A percentile compares a stretch with the other conserved stretches of the same genome.
These are phyloP conservation scores for Sarotherodon lohbergeri DNA, from an alignment of 2,113 vertebrate species.

Conservation along the genomic window DNA sequence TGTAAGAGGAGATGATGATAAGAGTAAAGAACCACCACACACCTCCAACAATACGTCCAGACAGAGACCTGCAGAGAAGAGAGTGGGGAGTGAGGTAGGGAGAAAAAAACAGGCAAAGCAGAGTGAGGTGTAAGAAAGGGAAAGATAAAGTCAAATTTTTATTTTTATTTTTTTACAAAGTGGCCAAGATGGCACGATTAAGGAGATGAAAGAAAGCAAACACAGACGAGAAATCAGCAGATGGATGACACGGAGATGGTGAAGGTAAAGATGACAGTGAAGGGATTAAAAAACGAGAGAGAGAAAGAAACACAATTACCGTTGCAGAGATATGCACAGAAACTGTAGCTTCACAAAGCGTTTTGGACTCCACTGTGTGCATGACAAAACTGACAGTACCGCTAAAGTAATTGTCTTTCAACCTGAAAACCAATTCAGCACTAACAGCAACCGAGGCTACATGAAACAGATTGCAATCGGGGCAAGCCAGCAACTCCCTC, in stretches of 20 bases:
- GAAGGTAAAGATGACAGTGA: neutral
- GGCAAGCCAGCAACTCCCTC: neutral
- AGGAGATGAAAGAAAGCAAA: neutral
- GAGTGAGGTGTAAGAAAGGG: neutral
- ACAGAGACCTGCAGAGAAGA: constrained; percentile 85
- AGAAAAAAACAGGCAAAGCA: neutral
- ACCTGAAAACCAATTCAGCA: constrained; percentile 28
- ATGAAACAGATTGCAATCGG: constrained; percentile 45
- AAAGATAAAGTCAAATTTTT: neutral
- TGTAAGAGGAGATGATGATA: constrained; percentile 99
- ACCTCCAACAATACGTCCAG: constrained; percentile 96
- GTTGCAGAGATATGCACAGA: neutral
- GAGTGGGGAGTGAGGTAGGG: neutral
- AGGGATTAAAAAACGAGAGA: neutral
- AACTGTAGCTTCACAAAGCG: neutral
- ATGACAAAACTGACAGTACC: constrained; percentile 8
- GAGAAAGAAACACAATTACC: constrained; percentile 16
- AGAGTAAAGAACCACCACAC: constrained; percentile 99
- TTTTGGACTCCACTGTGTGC: neutral
- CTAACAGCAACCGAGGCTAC: constrained; percentile 27
- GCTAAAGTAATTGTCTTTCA: constrained; percentile 36
- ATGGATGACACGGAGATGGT: neutral
- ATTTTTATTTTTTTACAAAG: neutral
- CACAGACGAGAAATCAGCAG: neutral
- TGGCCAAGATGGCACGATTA: neutral